phyloP scores from a whole-genome alignment of 35 echinoderm and acorn worm genomes.

The Patiria miniata region DNA sequence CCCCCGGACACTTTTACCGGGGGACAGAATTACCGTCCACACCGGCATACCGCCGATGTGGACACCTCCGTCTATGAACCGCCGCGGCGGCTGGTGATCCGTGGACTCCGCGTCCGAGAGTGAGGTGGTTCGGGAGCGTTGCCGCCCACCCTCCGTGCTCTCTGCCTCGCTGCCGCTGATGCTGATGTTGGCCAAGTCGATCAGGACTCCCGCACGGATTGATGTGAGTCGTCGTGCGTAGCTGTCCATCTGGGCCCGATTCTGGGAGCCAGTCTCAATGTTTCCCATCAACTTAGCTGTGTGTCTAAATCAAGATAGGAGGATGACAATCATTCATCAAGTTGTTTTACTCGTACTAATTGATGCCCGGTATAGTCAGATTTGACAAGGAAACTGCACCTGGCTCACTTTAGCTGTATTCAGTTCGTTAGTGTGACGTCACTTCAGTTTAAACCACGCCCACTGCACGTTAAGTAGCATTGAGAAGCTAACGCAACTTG shows the following conservation, averaged over 20 bases:
- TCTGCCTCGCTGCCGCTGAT: slow-evolving; percentile 1
- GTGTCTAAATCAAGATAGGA: not conserved
- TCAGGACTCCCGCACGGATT: slow-evolving; percentile 2
- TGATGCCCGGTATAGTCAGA: no score
- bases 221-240: not conserved
- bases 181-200: slow-evolving; percentile 8
- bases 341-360: no score
- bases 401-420: no score
- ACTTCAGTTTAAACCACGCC: no score
- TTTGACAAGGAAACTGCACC: no score
- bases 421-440: no score
- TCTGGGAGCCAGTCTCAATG: not conserved
- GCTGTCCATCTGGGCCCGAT: not conserved
- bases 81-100: not conserved
- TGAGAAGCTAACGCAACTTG: no score
- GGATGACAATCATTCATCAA: no score
- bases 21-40: no score
- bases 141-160: not conserved
- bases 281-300: slow-evolving; percentile 4
- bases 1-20: no score
- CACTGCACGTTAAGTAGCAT: no score
- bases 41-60: slow-evolving; percentile 13
- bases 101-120: not conserved
- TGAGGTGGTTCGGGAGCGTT: not conserved
- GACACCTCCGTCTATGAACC: not conserved